Conservation (phyloP, 2,797 vertebrate species). For the Channallabes apus region DNA sequence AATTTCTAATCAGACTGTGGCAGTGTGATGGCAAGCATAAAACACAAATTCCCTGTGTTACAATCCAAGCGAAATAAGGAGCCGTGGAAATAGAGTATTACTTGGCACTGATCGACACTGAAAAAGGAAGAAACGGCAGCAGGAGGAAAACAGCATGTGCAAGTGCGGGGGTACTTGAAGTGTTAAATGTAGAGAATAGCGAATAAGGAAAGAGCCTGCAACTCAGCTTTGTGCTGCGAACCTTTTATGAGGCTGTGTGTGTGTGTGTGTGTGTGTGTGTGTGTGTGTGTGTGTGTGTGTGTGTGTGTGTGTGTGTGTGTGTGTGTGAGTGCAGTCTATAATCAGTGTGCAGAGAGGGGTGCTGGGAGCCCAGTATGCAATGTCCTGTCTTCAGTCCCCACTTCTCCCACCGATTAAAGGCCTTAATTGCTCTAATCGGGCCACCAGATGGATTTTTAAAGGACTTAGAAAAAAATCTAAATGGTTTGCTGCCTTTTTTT, state of each 20-base stretch:
- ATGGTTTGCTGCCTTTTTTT: slow-evolving; percentile 33
- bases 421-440: slow-evolving; percentile 53
- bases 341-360: slow-evolving; percentile 19
- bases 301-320: background rate
- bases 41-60: slow-evolving; percentile 54
- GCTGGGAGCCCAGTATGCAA: slow-evolving; percentile 29
- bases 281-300: background rate
- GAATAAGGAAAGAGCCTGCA: slow-evolving; percentile 42
- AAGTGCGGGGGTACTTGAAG: slow-evolving; percentile 23
- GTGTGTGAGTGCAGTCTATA: slow-evolving; percentile 1
- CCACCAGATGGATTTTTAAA: slow-evolving; percentile 55
- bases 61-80: slow-evolving; percentile 47
- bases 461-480: slow-evolving; percentile 39
- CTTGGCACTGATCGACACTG: slow-evolving; percentile 41
- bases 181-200: slow-evolving; percentile 39
- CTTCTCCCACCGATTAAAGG: slow-evolving; percentile 42
- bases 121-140: slow-evolving; percentile 25
- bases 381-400: slow-evolving; percentile 44
- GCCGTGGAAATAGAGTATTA: slow-evolving; percentile 44
- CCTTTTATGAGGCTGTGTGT: slow-evolving; percentile 48
- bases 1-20: slow-evolving; percentile 57
- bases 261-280: background rate
- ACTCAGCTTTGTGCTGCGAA: slow-evolving; percentile 26
- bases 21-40: slow-evolving; percentile 54
- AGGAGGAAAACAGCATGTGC: slow-evolving; percentile 16